phyloP scores from a whole-genome alignment of 2,888 invertebrate genomes.

The Cylloceria caligata region DNA sequence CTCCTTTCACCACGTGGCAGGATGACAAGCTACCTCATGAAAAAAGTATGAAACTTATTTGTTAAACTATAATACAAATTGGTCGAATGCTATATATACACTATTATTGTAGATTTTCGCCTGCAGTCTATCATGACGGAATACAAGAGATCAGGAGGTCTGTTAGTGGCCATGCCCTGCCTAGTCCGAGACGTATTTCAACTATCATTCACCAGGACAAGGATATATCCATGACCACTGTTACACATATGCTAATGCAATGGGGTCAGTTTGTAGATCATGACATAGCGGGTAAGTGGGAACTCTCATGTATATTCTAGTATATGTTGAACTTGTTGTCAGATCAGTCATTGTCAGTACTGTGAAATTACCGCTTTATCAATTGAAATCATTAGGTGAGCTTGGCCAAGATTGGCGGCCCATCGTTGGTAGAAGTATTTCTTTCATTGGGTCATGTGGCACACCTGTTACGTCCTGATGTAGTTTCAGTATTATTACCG shows the following conservation, averaged over 20 bases:
- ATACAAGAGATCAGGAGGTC: slow-evolving; percentile 87
- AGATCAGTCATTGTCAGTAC: background rate
- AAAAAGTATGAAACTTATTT: too few relatives aligned
- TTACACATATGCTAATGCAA: slow-evolving; percentile 94
- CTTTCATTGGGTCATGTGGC: too few relatives aligned
- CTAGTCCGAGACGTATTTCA: slow-evolving; percentile 92
- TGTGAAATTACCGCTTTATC: background rate
- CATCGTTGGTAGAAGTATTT: too few relatives aligned
- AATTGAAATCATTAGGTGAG: too few relatives aligned
- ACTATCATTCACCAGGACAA: slow-evolving; percentile 88
- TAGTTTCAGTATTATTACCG: too few relatives aligned
- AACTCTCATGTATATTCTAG: background rate
- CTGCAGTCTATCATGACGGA: slow-evolving; percentile 94
- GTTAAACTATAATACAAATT: too few relatives aligned
- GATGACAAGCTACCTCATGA: too few relatives aligned
- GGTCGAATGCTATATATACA: background rate
- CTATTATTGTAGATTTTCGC: slow-evolving; percentile 87
- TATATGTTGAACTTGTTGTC: background rate
- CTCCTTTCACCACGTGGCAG: too few relatives aligned
- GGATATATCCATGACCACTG: slow-evolving; percentile 88
- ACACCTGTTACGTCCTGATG: too few relatives aligned
- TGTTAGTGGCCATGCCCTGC: slow-evolving; percentile 87
- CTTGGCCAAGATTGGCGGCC: too few relatives aligned
- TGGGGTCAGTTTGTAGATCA: slow-evolving; percentile 97
- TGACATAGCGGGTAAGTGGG: slow-evolving; percentile 88